These are phyloP conservation scores for Loxodonta africana DNA, from an alignment of 2,113 vertebrate genomes.

Conservation along the genomic window DNA sequence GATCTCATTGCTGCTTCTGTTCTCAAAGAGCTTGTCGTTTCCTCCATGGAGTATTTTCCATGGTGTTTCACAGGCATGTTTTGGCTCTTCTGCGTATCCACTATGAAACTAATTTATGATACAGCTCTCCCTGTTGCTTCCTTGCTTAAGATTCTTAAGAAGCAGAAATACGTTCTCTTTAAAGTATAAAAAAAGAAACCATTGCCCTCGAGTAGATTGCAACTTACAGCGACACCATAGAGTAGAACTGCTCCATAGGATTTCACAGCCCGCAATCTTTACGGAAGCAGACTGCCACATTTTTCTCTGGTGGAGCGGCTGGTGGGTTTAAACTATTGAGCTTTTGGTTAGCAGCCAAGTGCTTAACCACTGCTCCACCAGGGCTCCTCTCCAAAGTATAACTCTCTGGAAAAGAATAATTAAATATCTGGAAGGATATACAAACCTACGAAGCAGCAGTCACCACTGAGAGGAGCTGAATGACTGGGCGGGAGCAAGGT, in stretches of 20 bases:
- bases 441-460: neutral
- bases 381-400: too few relatives aligned
- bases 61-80: neutral
- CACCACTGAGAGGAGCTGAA: neutral
- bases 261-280: too few relatives aligned
- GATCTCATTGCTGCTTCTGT: neutral
- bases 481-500: accelerated
- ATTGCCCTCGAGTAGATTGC: too few relatives aligned
- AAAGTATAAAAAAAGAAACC: too few relatives aligned
- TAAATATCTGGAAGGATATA: neutral
- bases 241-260: too few relatives aligned
- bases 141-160: neutral
- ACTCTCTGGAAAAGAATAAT: neutral
- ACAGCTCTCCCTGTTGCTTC: neutral
- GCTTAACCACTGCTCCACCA: too few relatives aligned
- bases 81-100: neutral
- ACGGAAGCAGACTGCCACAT: too few relatives aligned
- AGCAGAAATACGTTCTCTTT: neutral
- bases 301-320: too few relatives aligned
- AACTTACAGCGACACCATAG: too few relatives aligned
- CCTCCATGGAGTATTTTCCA: neutral
- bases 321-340: too few relatives aligned
- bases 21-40: too few relatives aligned
- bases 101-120: neutral
- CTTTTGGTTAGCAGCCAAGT: too few relatives aligned